phyloP scores from a whole-genome alignment of 2,113 vertebrate genomes.

The Vanacampus margaritifer region DNA sequence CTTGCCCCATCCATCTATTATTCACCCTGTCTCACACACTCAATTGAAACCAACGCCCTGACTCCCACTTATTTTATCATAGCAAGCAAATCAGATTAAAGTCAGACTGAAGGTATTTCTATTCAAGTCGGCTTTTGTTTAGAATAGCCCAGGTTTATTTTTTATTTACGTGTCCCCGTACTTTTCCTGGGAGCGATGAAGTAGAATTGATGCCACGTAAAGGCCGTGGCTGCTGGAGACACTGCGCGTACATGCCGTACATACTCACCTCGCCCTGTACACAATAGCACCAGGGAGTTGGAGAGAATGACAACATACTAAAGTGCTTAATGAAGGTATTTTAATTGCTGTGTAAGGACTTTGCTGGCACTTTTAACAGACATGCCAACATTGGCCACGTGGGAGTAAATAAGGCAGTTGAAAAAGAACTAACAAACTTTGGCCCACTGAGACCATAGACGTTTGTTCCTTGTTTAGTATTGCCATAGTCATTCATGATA shows the following conservation, averaged over 20 bases:
- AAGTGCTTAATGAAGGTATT: not conserved
- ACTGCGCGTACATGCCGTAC: not conserved
- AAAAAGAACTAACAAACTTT: not conserved
- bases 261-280: not conserved
- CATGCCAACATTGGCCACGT: not conserved
- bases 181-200: too few species aligned
- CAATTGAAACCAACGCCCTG: too few species aligned
- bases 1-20: constrained; percentile 12
- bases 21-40: constrained; percentile 8
- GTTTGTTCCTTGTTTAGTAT: not conserved
- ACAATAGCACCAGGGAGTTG: not conserved
- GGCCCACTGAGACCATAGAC: not conserved
- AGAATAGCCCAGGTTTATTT: too few species aligned
- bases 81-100: too few species aligned
- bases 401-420: not conserved
- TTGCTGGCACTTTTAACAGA: not conserved
- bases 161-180: too few species aligned
- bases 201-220: not conserved
- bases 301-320: not conserved
- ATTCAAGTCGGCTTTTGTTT: too few species aligned
- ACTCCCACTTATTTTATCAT: too few species aligned
- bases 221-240: not conserved
- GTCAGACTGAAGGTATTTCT: too few species aligned
- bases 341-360: not conserved
- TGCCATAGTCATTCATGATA: not conserved